Base-by-base conservation (phyloP, 2,113 vertebrate genomes). In the Takifugu flavidus region DNA sequence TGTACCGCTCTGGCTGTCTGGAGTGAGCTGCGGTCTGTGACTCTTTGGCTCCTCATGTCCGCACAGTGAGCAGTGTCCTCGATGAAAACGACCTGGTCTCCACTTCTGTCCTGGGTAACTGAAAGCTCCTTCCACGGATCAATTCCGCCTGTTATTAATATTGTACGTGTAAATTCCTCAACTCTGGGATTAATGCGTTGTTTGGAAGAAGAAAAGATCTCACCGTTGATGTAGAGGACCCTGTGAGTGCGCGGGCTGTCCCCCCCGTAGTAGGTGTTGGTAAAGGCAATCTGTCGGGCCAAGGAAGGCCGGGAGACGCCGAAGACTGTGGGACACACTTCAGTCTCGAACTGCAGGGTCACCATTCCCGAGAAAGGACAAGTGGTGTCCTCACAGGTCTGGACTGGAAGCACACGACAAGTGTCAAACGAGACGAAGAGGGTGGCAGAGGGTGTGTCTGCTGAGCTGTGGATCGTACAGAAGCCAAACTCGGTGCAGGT, bases 401-500 rank as follows among this genome's bases (percentile, higher is more conserved):
- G 86, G 62, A 90, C 93, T 95, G 78, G 6, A 71, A 14, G 65
- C 25, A 73, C 4, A 27, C 2, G n/a, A 25, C 11, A 11, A 31
- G 7, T 10, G 4, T 43, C 1, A 13, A 10, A 6, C 10, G n/a
- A 25, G 4, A 25, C 10, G 4, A 25, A 3, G n/a, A 34, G 2
- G 0, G 26, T 14, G 4, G 5, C 10, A 52, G 12, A 20, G 14
- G 42, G 5, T 62, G 59, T 49, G 34, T 29, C 12, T 49, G 63
- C 51, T 64, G 29, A 25, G 59, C 47, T 49, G 31, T 51, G 44
- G 60, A 50, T 66, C 3, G 49, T 83, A 95, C 94, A 95, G 83
- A 93, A 94, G 78, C 94, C 94, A 5, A 95, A 95, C 72, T 94
- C 93, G 0, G 91, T 90, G 82, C 94, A 95, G 3, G 92, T 92